A percentile compares a stretch with the other conserved stretches of the same genome.
phyloP scores from a whole-genome alignment of 2,113 vertebrate genomes.

The Albula goreensis region DNA sequence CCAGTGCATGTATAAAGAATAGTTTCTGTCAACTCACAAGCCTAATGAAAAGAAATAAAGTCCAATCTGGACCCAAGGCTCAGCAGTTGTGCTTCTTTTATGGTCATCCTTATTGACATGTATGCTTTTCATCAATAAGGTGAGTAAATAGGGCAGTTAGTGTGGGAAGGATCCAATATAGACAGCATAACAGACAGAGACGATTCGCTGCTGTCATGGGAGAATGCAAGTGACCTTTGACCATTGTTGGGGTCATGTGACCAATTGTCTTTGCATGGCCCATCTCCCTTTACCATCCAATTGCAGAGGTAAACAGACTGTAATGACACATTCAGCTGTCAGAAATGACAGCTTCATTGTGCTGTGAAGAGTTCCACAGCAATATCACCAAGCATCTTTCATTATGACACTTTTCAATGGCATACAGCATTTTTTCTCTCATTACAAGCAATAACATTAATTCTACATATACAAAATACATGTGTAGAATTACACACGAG shows the following conservation, averaged over 20 bases:
- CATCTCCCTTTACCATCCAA: slow-evolving; percentile 21
- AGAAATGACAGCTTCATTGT: not conserved
- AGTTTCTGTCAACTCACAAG: not conserved
- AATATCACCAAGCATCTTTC: too few relatives aligned
- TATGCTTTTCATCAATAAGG: slow-evolving; percentile 39
- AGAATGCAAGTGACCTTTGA: not conserved
- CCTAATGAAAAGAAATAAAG: not conserved
- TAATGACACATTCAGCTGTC: slow-evolving; percentile 11
- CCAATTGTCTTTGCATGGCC: not conserved
- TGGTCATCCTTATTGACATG: slow-evolving; percentile 38
- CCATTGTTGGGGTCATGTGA: not conserved
- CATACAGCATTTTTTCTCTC: too few relatives aligned
- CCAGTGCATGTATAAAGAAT: not conserved
- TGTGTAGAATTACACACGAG: too few relatives aligned
- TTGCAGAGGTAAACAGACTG: not conserved
- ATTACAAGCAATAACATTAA: too few relatives aligned
- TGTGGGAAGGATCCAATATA: slow-evolving; percentile 22
- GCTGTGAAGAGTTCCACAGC: not conserved
- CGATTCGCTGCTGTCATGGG: not conserved
- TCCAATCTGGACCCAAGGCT: slow-evolving; percentile 1
- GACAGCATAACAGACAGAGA: not conserved
- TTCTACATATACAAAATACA: too few relatives aligned
- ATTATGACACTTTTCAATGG: too few relatives aligned
- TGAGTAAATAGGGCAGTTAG: slow-evolving; percentile 35
- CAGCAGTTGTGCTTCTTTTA: slow-evolving; percentile 16